Evolutionary conservation across 2,888 invertebrate species (phyloP), one percentile per base, ranked within the genome.

Genomic region (Aleiodes alternator): DNA sequence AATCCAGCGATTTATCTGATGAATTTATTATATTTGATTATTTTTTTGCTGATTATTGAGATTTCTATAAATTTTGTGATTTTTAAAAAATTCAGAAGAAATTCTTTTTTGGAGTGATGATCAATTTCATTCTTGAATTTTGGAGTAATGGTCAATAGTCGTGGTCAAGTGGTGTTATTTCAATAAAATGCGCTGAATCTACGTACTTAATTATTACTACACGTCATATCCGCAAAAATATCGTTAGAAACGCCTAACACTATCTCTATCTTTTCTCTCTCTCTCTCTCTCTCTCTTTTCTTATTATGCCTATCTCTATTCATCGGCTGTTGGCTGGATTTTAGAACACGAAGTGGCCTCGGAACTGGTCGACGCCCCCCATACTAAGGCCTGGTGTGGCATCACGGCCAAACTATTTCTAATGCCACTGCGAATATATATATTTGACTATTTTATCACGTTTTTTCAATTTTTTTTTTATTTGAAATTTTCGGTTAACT

Each of bases 341-440:
- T 57, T 71, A 48, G 69, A 66, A 64, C 31, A 48, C 29, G 43
- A 34, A 29, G 53, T 61, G 69, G 59, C 78, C 69, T 75, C 72
- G 57, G 64, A 59, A 51, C 14, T 64, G 74, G 70, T 71, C 76
- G 70, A 69, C 74, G 76, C 57, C 76, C 66, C 73, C 78, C 74
- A 73, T 61, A 48, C 61, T 9, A 43, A 55, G 6, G 12, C 53
- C 23, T 14, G 56, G 64, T 68, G 77, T 77, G 80, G 75, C 76
- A 81, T 84, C 86, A 83, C 79, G 80, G 75, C 78, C 79, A 84
- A 84, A 84, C 83, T 85, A 85, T 86, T 85, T 84, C 84, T 86
- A 85, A 86, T 84, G 80, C 78, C 78, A 76, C 76, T 43, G 34
- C 64, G 61, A 73, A 64, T 64, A 64, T 64, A 43, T 43, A 43